Evolutionary conservation across 1,140 invertebrate species (phyloP), one percentile per base, ranked within the genome.

Genomic region (Apolygus lucorum): DNA sequence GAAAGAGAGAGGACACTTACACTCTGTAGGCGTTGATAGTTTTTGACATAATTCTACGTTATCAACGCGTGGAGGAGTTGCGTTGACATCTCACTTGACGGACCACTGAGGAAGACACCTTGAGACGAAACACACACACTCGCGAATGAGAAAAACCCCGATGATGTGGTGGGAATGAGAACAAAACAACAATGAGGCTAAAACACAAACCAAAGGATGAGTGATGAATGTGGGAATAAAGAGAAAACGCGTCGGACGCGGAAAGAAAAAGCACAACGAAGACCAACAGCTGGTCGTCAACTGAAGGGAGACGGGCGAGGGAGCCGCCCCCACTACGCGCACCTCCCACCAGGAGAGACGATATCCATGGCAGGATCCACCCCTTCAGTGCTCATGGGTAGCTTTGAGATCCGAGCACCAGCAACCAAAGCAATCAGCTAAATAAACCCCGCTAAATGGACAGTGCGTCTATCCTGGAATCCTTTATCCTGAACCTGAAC

Each of bases 1-100:
- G 34, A 8, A 42, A 17, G 17, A 42, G 17, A 17, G 34, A 8
- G 34, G 34, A 42, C 22, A 85, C 84, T 85, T 78, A 85, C 84
- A 85, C 84, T 80, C 84, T 82, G 78, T 85, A 85, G 73, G 84
- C 84, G 80, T 85, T 85, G 75, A 85, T 80, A 74, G 84, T 84
- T 82, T 84, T 85, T 80, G 84, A 85, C 84, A 85, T 85, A 82
- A 82, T 69, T 69, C 54, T 68, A 59, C 54, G 54, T 59, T 59
- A 22, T 24, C 11, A 59, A 13, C 22, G 54, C 4, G 22, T 4
- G 22, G 4, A 4, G 13, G 22, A 14, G 54, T 59, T 8, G 22
- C 13, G 54, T 11, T 59, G 54, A 59, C 54, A 59, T 59, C 54
- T 59, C 54, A 59, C 34, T 4, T 4, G 54, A 59, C 54, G 22